Conservation (phyloP, 2,888 invertebrate species). For the Folsomia candida region DNA sequence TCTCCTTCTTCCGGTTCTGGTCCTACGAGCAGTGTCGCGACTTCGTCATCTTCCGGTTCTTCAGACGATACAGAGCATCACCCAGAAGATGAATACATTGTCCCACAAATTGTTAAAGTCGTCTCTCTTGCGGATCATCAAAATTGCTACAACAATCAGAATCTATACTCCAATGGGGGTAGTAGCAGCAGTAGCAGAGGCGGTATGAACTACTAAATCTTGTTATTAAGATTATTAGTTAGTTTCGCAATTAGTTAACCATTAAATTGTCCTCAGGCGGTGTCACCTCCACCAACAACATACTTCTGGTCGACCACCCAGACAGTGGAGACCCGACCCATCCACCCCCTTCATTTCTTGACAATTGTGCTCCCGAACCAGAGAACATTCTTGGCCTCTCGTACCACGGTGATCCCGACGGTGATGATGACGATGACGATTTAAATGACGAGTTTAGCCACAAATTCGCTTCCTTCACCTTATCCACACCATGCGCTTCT, state of each 20-base stretch:
- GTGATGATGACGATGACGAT: conserved; percentile 23
- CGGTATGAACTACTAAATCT: background rate
- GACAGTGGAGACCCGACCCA: background rate
- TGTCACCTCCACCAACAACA: conserved; percentile 20
- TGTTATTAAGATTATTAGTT: no score
- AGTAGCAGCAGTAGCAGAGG: background rate
- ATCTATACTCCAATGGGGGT: background rate
- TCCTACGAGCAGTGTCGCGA: background rate
- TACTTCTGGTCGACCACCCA: conserved; percentile 21
- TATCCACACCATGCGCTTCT: background rate
- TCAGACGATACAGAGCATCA: conserved; percentile 13
- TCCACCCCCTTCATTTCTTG: conserved; percentile 1
- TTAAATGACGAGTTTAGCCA: background rate
- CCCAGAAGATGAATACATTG: conserved; percentile 32
- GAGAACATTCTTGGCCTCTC: conserved; percentile 17
- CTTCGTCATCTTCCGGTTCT: conserved; percentile 5
- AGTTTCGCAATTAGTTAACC: background rate
- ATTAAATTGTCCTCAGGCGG: background rate
- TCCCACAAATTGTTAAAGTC: conserved; percentile 34
- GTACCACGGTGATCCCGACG: background rate
- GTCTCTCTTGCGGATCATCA: conserved; percentile 26
- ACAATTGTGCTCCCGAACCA: conserved; percentile 11
- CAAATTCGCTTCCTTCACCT: background rate
- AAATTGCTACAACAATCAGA: background rate
- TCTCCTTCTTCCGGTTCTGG: background rate